These are phyloP conservation scores for Sturnus vulgaris DNA, from an alignment of 2,113 vertebrate genomes.

Conservation along the genomic window DNA sequence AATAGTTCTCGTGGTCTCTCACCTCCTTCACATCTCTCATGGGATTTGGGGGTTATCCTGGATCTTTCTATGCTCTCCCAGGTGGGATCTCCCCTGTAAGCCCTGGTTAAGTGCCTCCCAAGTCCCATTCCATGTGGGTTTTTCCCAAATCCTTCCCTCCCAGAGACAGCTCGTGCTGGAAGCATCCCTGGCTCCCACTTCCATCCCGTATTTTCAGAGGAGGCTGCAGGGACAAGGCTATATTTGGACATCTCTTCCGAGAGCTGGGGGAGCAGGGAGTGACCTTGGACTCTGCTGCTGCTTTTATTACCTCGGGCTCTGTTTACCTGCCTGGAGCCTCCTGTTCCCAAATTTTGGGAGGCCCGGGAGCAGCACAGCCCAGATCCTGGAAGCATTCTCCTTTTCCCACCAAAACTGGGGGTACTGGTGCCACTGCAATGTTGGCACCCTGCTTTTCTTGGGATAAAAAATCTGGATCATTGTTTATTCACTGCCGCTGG, in stretches of 20 bases:
- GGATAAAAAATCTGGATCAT: not conserved
- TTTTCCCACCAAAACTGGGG: not conserved
- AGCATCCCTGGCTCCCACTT: not conserved
- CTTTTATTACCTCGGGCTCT: not conserved
- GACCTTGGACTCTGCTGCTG: not conserved
- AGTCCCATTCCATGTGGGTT: rapidly evolving
- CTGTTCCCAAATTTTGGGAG: not conserved
- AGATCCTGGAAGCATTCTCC: rapidly evolving
- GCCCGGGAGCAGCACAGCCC: rapidly evolving
- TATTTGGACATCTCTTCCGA: not conserved
- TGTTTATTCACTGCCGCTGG: not conserved
- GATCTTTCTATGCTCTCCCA: not conserved
- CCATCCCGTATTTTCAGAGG: not conserved
- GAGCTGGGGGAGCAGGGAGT: not conserved
- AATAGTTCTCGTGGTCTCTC: not conserved
- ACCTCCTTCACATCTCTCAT: not conserved
- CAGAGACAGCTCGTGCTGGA: not conserved
- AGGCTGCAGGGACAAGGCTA: not conserved
- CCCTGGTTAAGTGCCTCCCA: no score
- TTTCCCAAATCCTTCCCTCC: not conserved
- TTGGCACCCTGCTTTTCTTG: not conserved
- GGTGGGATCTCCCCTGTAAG: not conserved
- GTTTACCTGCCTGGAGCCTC: not conserved
- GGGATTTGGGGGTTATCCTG: not conserved
- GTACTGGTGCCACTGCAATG: rapidly evolving